Base-by-base conservation (phyloP, 2,888 invertebrate species). In the Aphrophora alni region DNA sequence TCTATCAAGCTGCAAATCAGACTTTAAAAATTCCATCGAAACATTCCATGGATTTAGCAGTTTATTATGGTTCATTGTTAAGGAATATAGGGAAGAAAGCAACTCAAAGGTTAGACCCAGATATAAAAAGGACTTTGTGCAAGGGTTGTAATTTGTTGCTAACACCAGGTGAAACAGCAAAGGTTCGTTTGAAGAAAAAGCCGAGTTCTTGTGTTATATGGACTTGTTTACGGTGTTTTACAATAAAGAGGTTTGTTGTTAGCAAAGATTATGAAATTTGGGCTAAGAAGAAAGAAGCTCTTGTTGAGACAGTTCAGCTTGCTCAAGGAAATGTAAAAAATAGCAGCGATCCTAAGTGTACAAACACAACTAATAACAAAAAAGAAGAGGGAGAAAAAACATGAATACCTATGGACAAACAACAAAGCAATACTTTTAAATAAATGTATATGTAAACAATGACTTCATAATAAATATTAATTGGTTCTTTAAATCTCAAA, bases 71-170 rank as follows among this genome's bases (percentile, higher is more conserved):
- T 1, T 91, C 90, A 83, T 87, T 91, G 2, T 89, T 91, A 84
- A 86, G 90, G 12, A 90, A 89, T 85, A 90, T 92, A 79, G 91
- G 90, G 0, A 92, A 91, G 86, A 92, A 92, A 86, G 90, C 90
- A 86, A 91, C 92, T n/a, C 85, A 91, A 51, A 89, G 91, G 88
- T 89, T 92, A 91, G 91, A 92, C 84, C 91, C 91, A n/a, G 89
- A 90, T 77, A 87, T 92, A 68, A 92, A 92, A 85, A 88, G 91
- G 76, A 91, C 91, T 80, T 86, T 92, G 71, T 92, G 92, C 84
- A 92, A 92, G 86, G 89, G 89, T 83, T 92, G 92, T 84, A 89
- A 90, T 77, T 89, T 90, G 79, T 88, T 90, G 7, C 87, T 92
- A 0, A 88, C 91, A 69, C 87, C 90, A 28, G 90, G 90, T 33